Evolutionary conservation across 2,888 invertebrate genomes (phyloP).

Genomic region (Sclerodermus sp.): DNA sequence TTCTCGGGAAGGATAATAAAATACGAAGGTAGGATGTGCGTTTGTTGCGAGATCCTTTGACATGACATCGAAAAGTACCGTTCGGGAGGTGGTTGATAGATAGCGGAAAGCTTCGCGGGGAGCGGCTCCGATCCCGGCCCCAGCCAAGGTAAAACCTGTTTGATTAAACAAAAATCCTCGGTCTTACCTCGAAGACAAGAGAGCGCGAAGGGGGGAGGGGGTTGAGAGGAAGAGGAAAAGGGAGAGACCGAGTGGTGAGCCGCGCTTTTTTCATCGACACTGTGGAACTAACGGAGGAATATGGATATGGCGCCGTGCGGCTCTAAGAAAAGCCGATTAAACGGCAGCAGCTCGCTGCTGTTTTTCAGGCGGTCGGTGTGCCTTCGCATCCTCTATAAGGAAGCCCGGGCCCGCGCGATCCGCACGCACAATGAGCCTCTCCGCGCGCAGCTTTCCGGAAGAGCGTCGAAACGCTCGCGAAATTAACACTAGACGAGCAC

Average conservation of each 20-base stretch:
- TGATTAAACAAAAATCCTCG: conserved; percentile 35
- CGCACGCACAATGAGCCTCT: conserved; percentile 46
- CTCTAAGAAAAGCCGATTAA: conserved; percentile 37
- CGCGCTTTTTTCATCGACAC: conserved; percentile 28
- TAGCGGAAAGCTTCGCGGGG: no score
- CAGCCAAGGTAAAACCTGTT: conserved; percentile 31
- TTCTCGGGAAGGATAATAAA: no score
- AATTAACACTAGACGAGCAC: no score
- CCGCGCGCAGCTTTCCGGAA: no score
- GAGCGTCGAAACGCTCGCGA: no score
- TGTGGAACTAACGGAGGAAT: conserved; percentile 37
- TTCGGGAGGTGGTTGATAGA: conserved; percentile 11
- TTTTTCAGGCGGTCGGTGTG: conserved; percentile 44
- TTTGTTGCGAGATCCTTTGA: conserved; percentile 1
- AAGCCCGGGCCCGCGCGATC: conserved; percentile 23
- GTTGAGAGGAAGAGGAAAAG: conserved; percentile 1
- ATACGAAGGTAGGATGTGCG: neutral
- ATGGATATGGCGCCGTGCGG: conserved; percentile 31
- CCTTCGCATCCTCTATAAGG: conserved; percentile 36
- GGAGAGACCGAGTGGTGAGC: conserved; percentile 20
- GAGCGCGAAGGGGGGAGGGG: neutral
- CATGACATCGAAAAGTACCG: conserved; percentile 36
- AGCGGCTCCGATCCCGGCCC: no score
- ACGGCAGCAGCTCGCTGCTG: conserved; percentile 17
- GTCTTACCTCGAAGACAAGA: neutral